Evolutionary conservation across 2,113 vertebrate genomes (phyloP), one percentile per base, ranked within the genome.

Genomic region (Nannobrachium achirus): DNA sequence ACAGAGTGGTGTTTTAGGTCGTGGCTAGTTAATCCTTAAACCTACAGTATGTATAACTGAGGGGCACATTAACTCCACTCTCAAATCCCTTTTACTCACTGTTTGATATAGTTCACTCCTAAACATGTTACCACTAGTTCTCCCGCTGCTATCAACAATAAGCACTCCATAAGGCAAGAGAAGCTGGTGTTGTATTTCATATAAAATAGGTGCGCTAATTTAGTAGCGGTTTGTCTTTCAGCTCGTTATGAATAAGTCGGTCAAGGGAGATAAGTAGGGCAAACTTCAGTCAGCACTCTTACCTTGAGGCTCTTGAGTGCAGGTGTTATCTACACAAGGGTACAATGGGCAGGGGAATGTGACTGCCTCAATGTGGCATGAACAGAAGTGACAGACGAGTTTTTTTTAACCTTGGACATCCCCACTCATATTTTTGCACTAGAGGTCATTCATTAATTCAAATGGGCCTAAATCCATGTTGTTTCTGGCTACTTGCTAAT

Each of bases 401-500:
- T 65, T 14, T 68, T 62, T 67, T 69, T 53, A 44, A 63, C 56
- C 53, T 71, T 71, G 7, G 8, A 38, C 40, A 11, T 45, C 25
- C 25, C 25, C 2, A 3, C 7, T 10, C 8, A 0, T 19, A 33
- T 9, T 13, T 53, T 55, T 49, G 20, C 53, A 57, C 42, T 48
- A 45, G 20, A 67, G 8, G 9, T 48, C 7, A 46, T 8, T 6
- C 1, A 7, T 59, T 38, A 16, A 56, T 25, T 71, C 6, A 49
- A 57, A 14, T 51, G 6, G 16, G 7, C 39, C 9, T 44, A n/a
- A 40, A 25, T 44, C 52, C 0, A 45, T 44, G 1, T 50, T 56
- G 25, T 6, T n/a, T n/a, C 44, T 52, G 18, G 11, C 10, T 25
- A 55, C n/a, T 59, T 20, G 18, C 9, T 20, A 1, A 62, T 53